A percentile compares a stretch with the other conserved stretches of the same genome.
Evolutionary conservation across 2,888 invertebrate genomes (phyloP).

Genomic region (Mesoligia furuncula): DNA sequence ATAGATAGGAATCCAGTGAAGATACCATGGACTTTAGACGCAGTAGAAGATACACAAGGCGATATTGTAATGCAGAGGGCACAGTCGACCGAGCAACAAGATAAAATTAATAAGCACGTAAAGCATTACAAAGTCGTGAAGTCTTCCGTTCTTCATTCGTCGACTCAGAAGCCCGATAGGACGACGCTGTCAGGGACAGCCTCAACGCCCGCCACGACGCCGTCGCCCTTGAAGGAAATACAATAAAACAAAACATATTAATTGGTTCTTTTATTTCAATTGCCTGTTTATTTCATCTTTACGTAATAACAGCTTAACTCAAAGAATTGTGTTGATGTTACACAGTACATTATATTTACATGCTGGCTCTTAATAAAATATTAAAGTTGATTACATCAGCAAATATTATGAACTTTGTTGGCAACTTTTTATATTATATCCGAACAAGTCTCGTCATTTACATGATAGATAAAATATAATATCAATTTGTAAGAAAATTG

Average conservation of each 20-base stretch:
- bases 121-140: conserved; percentile 20
- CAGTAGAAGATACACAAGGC: neutral
- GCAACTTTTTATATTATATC: neutral
- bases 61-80: conserved; percentile 10
- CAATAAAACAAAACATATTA: conserved; percentile 50
- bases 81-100: conserved; percentile 10
- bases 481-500: conserved; percentile 7
- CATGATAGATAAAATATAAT: neutral
- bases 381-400: conserved; percentile 2
- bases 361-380: neutral
- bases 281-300: conserved; percentile 34
- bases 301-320: conserved; percentile 13
- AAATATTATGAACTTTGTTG: conserved; percentile 6
- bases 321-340: conserved; percentile 1
- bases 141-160: neutral
- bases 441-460: conserved; percentile 21
- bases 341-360: conserved; percentile 17
- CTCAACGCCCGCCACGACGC: neutral
- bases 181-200: neutral
- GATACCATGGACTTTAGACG: conserved; percentile 81
- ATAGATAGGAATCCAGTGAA: conserved; percentile 82
- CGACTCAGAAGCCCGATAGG: neutral
- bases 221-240: neutral
- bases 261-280: conserved; percentile 46
- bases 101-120: conserved; percentile 2